Percentiles rank a stretch among this genome's conserved stretches.
phyloP scores from a whole-genome alignment of 1,140 invertebrate genomes.

The Oncopeltus fasciatus region DNA sequence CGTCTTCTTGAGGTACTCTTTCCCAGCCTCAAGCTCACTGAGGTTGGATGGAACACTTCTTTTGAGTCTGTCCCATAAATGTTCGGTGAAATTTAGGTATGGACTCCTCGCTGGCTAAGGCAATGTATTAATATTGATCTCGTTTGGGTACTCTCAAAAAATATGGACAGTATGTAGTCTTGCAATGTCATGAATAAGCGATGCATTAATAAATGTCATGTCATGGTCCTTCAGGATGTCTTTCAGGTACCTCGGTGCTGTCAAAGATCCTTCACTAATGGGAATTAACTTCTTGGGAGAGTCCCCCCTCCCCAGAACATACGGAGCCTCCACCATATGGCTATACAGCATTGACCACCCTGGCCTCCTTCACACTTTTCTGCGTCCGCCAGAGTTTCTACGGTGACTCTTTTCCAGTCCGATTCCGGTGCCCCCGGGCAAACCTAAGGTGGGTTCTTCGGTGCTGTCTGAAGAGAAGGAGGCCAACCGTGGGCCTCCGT shows the following conservation, averaged over 20 bases:
- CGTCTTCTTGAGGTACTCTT: not conserved
- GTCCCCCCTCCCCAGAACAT: too few species aligned
- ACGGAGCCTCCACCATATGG: too few species aligned
- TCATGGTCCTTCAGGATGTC: too few species aligned
- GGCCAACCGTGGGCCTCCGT: not conserved
- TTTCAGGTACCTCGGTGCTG: not conserved
- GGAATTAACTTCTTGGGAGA: not conserved
- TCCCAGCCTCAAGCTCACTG: not conserved
- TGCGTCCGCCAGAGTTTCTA: not conserved
- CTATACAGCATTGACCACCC: not conserved
- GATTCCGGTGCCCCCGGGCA: too few species aligned
- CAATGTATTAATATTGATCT: not conserved
- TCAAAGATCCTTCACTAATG: not conserved
- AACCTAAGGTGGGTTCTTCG: too few species aligned
- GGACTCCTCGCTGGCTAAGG: not conserved
- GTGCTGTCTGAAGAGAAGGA: too few species aligned
- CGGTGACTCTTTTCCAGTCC: too few species aligned
- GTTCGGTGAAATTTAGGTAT: not conserved
- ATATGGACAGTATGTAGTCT: not conserved
- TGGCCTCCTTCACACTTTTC: not conserved
- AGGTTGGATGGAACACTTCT: not conserved
- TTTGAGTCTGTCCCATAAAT: not conserved
- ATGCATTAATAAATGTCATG: not conserved
- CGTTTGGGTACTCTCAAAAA: not conserved
- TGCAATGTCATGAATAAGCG: not conserved